Conservation (phyloP, 2,113 vertebrate species). For the Plestiodon gilberti region DNA sequence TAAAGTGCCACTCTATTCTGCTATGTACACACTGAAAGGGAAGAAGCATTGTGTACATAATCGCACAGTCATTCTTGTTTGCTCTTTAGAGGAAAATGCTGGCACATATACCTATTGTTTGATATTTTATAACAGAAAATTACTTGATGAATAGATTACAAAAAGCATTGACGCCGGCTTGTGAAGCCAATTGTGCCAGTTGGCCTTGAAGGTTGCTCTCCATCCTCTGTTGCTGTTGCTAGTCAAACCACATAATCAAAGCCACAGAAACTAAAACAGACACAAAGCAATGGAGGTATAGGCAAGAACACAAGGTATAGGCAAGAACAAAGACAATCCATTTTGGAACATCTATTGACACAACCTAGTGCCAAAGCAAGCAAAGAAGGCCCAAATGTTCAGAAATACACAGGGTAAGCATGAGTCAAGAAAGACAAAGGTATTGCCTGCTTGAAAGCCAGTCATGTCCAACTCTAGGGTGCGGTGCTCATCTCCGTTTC, state of each 20-base stretch:
- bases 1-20: not conserved
- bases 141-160: slow-evolving; percentile 14
- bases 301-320: not conserved
- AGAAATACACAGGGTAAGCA: not conserved
- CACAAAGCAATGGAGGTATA: not conserved
- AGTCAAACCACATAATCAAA: not conserved
- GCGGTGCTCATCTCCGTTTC: too few species aligned
- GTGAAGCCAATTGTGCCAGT: not conserved
- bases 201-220: not conserved
- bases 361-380: not conserved
- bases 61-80: not conserved
- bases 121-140: not conserved
- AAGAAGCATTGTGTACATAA: not conserved
- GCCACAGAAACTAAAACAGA: too few species aligned
- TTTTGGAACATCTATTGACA: not conserved
- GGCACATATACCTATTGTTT: not conserved
- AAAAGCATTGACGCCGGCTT: not conserved
- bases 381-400: not conserved
- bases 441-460: too few species aligned
- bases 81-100: not conserved
- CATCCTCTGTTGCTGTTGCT: not conserved
- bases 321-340: not conserved
- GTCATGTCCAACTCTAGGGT: too few species aligned
- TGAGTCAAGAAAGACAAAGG: not conserved
- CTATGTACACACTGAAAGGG: not conserved